Evolutionary conservation across 35 echinoderm and acorn worm genomes (phyloP).

Genomic region (Hemicentrotus pulcherrimus): DNA sequence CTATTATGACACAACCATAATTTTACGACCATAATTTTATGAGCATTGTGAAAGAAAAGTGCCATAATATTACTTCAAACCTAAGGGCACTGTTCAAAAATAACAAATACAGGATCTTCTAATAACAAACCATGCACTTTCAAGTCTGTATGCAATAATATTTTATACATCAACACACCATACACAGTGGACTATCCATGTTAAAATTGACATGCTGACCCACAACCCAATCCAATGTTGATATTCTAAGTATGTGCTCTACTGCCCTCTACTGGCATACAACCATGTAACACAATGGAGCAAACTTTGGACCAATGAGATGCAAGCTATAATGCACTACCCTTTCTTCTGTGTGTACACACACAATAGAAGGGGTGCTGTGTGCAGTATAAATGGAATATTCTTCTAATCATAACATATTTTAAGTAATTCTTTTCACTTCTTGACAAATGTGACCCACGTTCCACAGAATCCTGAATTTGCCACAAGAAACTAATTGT

Average conservation of each 20-base stretch:
- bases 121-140: neutral
- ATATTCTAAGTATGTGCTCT: neutral
- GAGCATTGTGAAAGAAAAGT: neutral
- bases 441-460: too few species aligned
- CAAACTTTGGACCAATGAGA: slow-evolving; percentile 39
- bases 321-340: neutral
- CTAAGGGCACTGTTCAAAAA: neutral
- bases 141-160: neutral
- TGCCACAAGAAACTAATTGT: too few species aligned
- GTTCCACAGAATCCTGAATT: too few species aligned
- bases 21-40: neutral
- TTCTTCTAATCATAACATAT: too few species aligned
- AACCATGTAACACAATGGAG: neutral
- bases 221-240: neutral
- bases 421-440: too few species aligned
- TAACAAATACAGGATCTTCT: neutral
- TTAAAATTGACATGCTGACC: too few species aligned
- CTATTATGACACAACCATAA: neutral
- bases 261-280: neutral
- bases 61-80: neutral
- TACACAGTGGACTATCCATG: too few species aligned
- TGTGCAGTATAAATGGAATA: neutral
- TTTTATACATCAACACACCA: too few species aligned
- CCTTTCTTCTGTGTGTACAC: neutral
- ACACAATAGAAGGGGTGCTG: neutral